A percentile compares a stretch with the other conserved stretches of the same genome.
Conservation (phyloP, 1,140 invertebrate genomes). For the Dufourea novaeangliae region DNA sequence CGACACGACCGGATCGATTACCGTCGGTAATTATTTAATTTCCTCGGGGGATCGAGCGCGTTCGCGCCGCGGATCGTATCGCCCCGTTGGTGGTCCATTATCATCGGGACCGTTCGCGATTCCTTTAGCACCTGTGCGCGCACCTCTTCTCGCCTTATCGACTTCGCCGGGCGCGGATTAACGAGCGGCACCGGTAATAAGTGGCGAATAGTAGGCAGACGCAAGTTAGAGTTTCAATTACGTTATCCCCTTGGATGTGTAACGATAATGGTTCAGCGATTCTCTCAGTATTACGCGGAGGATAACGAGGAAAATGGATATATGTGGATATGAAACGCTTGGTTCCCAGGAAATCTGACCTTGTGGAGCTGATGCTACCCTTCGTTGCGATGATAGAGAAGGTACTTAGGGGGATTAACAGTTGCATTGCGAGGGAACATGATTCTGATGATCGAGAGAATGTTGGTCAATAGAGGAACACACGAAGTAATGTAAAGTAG, state of each 20-base stretch:
- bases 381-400: no score
- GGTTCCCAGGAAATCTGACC: neutral
- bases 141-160: conserved; percentile 12
- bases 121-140: conserved; percentile 16
- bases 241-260: conserved; percentile 11
- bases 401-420: no score
- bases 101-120: neutral
- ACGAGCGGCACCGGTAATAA: conserved; percentile 28
- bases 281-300: neutral
- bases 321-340: neutral
- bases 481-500: no score
- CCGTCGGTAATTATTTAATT: conserved; percentile 52
- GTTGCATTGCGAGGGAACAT: no score
- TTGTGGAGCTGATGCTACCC: no score
- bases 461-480: no score
- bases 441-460: no score
- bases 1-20: conserved; percentile 49
- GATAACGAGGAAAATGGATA: neutral
- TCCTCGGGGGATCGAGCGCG: conserved; percentile 29
- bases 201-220: neutral
- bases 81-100: conserved; percentile 18
- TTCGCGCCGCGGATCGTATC: neutral
- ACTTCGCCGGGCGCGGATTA: conserved; percentile 10
- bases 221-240: conserved; percentile 39
- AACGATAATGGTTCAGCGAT: conserved; percentile 23